Evolutionary conservation across 2,113 vertebrate genomes (phyloP).

Genomic region (Falcunculus frontatus): DNA sequence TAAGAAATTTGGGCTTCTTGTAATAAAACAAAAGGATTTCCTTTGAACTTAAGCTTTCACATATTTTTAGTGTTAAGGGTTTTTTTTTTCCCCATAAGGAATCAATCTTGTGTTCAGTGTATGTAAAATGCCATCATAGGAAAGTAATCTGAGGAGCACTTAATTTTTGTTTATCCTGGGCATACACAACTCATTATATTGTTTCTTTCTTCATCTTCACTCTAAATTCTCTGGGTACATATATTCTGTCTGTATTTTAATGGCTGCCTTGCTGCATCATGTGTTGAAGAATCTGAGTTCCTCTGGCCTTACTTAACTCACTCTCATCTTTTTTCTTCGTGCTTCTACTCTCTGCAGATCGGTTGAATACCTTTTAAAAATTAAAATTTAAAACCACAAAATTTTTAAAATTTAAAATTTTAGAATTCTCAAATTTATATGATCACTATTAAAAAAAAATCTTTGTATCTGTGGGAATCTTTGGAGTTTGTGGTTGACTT

Average conservation of each 20-base stretch:
- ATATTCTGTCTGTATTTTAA: background rate
- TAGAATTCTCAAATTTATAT: background rate
- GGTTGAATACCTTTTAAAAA: background rate
- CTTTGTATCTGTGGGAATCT: background rate
- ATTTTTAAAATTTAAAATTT: background rate
- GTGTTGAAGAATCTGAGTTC: background rate
- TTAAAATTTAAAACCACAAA: background rate
- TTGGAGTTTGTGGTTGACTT: background rate
- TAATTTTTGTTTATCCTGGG: background rate
- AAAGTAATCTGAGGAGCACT: background rate
- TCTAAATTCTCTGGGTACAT: background rate
- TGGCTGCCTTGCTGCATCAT: background rate
- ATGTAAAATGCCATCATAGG: background rate
- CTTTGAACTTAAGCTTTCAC: background rate
- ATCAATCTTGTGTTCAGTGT: background rate
- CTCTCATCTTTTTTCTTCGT: background rate
- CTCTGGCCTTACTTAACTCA: background rate
- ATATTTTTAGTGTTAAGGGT: background rate
- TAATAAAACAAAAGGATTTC: background rate
- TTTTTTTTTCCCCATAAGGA: background rate
- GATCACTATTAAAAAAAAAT: background rate
- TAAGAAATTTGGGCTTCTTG: background rate
- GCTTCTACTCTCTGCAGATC: background rate
- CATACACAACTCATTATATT: background rate
- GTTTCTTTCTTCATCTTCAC: background rate